Percentiles rank a stretch among this genome's conserved stretches.
phyloP scores from a whole-genome alignment of 1,140 invertebrate species.

The Diuraphis noxia region DNA sequence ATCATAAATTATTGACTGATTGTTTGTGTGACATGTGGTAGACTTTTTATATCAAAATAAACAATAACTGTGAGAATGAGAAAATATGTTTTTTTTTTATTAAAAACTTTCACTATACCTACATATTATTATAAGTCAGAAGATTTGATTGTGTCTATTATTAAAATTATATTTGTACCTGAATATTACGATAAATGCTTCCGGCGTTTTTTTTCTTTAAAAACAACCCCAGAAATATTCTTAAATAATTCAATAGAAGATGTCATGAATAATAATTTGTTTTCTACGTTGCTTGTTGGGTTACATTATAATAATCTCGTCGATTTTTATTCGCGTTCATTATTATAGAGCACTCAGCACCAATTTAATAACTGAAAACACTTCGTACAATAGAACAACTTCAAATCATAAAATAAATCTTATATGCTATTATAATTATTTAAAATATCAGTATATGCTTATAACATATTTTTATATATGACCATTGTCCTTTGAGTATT shows the following conservation, averaged over 20 bases:
- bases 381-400: conserved; percentile 15
- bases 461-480: not conserved
- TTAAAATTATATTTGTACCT: conserved; percentile 19
- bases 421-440: not conserved
- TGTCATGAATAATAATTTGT: not conserved
- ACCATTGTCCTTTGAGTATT: not conserved
- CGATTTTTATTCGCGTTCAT: not conserved
- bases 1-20: not conserved
- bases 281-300: not conserved
- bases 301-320: not conserved
- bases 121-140: not conserved
- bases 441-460: not conserved
- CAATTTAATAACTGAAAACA: not conserved
- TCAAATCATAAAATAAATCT: not conserved
- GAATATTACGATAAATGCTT: not conserved
- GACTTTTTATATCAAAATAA: conserved; percentile 7
- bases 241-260: not conserved
- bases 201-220: not conserved
- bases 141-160: conserved; percentile 29
- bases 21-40: not conserved
- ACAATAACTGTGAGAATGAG: not conserved
- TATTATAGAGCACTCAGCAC: not conserved
- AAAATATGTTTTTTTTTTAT: conserved; percentile 4
- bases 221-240: not conserved
- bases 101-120: conserved; percentile 25